A percentile compares a stretch with the other conserved stretches of the same genome.
phyloP scores from a whole-genome alignment of 1,140 invertebrate genomes.

The Lutraria rhynchaena region DNA sequence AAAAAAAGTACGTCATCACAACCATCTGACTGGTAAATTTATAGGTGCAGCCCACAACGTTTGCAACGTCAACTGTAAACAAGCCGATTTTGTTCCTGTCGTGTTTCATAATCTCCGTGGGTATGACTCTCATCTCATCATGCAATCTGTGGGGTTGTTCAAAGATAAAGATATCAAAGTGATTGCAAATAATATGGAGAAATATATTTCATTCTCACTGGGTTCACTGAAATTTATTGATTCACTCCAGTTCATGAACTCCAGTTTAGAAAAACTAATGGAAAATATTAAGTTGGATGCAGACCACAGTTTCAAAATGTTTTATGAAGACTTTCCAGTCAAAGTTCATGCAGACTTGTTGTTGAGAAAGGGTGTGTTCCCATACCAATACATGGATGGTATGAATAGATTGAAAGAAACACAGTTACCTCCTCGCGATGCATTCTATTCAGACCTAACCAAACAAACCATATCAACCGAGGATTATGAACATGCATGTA shows the following conservation, averaged over 20 bases:
- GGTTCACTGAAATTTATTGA: constrained; percentile 56
- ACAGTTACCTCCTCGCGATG: constrained; percentile 26
- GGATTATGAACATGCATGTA: constrained; percentile 58
- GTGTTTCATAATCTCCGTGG: constrained; percentile 80
- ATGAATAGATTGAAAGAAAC: constrained; percentile 42
- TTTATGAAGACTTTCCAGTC: constrained; percentile 6
- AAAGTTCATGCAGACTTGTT: constrained; percentile 36
- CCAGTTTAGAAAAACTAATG: constrained; percentile 24
- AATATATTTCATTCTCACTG: constrained; percentile 57
- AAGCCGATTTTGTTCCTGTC: constrained; percentile 70
- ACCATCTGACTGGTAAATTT: constrained; percentile 47
- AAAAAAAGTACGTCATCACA: constrained; percentile 32
- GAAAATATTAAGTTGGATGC: constrained; percentile 44
- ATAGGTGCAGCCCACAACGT: constrained; percentile 38
- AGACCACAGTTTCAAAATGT: constrained; percentile 27
- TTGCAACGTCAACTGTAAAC: constrained; percentile 49
- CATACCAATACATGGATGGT: constrained; percentile 50
- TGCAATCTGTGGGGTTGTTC: constrained; percentile 66
- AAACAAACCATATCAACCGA: constrained; percentile 31
- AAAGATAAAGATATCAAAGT: constrained; percentile 72
- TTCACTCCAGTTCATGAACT: constrained; percentile 32
- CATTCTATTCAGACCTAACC: constrained; percentile 30
- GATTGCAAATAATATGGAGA: constrained; percentile 80
- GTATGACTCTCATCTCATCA: constrained; percentile 80
- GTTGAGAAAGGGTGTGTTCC: constrained; percentile 56